phyloP scores from a whole-genome alignment of 2,888 invertebrate species.

The Nomada ferruginata region DNA sequence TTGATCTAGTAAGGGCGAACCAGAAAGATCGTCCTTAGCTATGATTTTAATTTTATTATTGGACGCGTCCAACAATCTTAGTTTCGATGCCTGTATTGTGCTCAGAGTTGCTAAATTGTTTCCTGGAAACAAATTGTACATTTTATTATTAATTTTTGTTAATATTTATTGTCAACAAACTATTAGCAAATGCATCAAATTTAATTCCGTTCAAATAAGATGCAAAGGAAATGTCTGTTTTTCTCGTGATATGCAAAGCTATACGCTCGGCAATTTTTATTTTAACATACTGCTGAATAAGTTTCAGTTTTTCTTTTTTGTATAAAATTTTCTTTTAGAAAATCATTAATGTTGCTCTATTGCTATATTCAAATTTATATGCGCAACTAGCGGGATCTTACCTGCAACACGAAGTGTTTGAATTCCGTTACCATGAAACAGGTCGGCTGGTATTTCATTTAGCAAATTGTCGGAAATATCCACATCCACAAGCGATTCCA shows the following conservation, averaged over 20 bases:
- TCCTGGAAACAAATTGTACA: constrained; percentile 74
- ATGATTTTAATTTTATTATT: constrained; percentile 89
- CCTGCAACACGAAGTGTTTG: constrained; percentile 86
- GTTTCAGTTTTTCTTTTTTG: background rate
- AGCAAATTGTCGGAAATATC: constrained; percentile 90
- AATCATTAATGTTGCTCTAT: background rate
- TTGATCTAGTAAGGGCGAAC: constrained; percentile 87
- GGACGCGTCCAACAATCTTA: constrained; percentile 89
- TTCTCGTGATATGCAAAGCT: no score
- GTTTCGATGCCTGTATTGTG: constrained; percentile 87
- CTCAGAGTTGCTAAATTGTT: constrained; percentile 89
- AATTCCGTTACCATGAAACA: constrained; percentile 88
- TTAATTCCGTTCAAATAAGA: background rate
- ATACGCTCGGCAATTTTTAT: background rate
- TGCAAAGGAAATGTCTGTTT: background rate
- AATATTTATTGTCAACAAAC: background rate
- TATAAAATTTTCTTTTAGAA: no score
- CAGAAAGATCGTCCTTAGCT: constrained; percentile 88
- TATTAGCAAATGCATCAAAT: background rate
- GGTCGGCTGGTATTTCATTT: constrained; percentile 86
- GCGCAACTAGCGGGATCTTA: constrained; percentile 48
- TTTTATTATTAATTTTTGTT: background rate
- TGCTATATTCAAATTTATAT: background rate
- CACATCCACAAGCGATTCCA: constrained; percentile 89
- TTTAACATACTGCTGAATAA: background rate